Conservation (phyloP, 23 tunicate genomes). For the Clavelina lepadiformis region DNA sequence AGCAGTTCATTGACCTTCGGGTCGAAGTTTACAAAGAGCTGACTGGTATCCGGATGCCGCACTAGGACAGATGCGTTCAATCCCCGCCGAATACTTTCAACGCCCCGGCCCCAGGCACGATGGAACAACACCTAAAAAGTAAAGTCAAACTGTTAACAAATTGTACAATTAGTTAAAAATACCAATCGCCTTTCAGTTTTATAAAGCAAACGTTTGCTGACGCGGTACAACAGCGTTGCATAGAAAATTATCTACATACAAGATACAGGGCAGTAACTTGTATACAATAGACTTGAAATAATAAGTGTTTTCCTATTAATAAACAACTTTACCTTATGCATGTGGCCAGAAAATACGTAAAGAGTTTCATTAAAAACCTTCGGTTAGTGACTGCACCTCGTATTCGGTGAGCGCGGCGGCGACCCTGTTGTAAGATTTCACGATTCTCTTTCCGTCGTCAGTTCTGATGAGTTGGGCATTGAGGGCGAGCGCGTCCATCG, state of each 20-base stretch:
- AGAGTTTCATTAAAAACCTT: not conserved
- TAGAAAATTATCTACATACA: no score
- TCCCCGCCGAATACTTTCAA: constrained; percentile 51
- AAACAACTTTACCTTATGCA: no score
- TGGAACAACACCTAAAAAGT: constrained; percentile 55
- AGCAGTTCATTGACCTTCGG: constrained; percentile 69
- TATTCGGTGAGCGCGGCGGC: constrained; percentile 84
- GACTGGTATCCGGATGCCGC: constrained; percentile 62
- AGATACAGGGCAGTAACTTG: no score
- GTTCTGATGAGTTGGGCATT: constrained; percentile 48
- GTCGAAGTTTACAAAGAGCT: constrained; percentile 78
- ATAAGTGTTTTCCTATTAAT: no score
- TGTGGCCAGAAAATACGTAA: not conserved
- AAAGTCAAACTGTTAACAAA: not conserved
- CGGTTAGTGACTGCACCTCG: constrained; percentile 39
- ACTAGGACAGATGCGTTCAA: constrained; percentile 67
- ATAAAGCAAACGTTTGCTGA: not conserved
- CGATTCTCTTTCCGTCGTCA: constrained; percentile 40
- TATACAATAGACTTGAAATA: no score
- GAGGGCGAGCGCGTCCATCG: constrained; percentile 58
- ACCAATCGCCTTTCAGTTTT: not conserved
- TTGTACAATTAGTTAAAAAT: not conserved
- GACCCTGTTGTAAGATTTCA: constrained; percentile 68
- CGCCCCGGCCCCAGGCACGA: constrained; percentile 73
- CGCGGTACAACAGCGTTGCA: no score